Evolutionary conservation across 2,888 invertebrate genomes (phyloP), one percentile per base, ranked within the genome.

Genomic region (Sarcophaga variegata): DNA sequence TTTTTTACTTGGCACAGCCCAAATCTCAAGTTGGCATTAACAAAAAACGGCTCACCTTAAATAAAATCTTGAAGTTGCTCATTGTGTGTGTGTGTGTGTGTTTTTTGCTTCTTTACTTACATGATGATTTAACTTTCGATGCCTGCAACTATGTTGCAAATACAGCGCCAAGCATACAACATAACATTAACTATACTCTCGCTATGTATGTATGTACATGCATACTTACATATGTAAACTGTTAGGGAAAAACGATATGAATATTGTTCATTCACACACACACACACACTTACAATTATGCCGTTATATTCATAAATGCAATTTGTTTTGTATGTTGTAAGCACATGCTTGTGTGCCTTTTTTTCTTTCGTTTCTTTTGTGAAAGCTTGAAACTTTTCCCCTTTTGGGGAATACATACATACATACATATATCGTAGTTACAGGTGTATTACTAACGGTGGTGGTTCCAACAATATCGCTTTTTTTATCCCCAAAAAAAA

Each of bases 321-420:
- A 89, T 89, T 89, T 88, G 83, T 88, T 75, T 80, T 86, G 78
- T 79, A 80, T 77, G 79, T 85, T 82, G 54, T 74, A 88, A 86
- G 87, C 85, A 76, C 83, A 88, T 87, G 80, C 86, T 77, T 83
- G 77, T 77, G 78, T 80, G 63, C 64, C 45, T 25, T 25, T 78
- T 45, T 60, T 72, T n/a, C 12, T 49, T 22, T 60, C 17, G 27
- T 14, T 63, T 60, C 14, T 47, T 14, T 47, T 64, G 49, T 76
- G 37, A 71, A 45, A 60, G 54, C 8, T 20, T 10, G 72, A 83
- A 83, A 80, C 63, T 77, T 86, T 80, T 83, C 77, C 59, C 83
- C 74, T 83, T 25, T 81, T 77, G 72, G 80, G 63, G 60, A 71
- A 79, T 37, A 74, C 64, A 17, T 14, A 54, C 4, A 17, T 54